Percentiles rank a stretch among this genome's conserved stretches.
Evolutionary conservation across 2,797 vertebrate genomes (phyloP).

Genomic region (Monodelphis domestica): DNA sequence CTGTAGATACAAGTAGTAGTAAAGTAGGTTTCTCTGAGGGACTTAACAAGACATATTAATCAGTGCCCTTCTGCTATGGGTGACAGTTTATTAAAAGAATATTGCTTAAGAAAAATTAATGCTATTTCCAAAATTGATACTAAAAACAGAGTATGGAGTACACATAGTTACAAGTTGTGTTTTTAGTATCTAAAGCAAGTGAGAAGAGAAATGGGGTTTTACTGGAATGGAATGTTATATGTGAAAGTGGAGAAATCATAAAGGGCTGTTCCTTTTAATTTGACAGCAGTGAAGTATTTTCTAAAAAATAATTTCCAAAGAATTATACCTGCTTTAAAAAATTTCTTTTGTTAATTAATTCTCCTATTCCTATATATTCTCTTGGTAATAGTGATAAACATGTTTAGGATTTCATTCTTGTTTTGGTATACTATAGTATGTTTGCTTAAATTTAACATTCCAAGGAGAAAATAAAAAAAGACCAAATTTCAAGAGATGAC

Average conservation of each 20-base stretch:
- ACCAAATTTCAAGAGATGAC: background rate
- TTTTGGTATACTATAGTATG: background rate
- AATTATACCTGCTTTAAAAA: background rate
- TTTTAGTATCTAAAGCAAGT: background rate
- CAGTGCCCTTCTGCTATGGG: background rate
- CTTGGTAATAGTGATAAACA: background rate
- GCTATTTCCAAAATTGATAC: background rate
- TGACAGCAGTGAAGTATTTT: background rate
- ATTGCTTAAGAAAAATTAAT: background rate
- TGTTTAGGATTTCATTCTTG: background rate
- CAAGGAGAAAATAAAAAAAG: background rate
- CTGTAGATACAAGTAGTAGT: background rate
- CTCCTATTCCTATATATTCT: constrained; percentile 13
- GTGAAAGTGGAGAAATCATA: background rate
- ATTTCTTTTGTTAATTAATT: background rate
- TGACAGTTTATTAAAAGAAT: background rate
- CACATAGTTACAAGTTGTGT: background rate
- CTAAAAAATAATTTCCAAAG: background rate
- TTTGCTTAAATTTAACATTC: constrained; percentile 5
- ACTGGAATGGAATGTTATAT: background rate
- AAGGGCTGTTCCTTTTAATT: background rate
- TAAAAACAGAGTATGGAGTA: background rate
- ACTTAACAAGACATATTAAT: background rate
- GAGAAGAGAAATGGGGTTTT: background rate
- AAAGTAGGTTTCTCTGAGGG: background rate